Evolutionary conservation across 2,113 vertebrate species (phyloP).

Genomic region (Ploceus nigricollis): DNA sequence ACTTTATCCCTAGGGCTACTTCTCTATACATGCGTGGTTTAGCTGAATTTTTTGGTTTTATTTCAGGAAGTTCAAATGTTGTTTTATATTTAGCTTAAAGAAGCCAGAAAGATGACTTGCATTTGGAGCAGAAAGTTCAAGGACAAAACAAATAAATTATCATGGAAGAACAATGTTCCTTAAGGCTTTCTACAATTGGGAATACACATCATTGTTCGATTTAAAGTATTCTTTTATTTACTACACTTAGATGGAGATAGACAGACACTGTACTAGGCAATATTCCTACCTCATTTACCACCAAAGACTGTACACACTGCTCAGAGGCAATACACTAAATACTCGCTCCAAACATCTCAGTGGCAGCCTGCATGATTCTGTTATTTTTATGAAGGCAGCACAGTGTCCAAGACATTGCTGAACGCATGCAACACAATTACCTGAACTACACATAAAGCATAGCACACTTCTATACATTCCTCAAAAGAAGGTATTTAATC

Average conservation of each 20-base stretch:
- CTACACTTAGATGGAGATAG: not conserved
- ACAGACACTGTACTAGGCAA: not conserved
- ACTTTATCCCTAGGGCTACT: not conserved
- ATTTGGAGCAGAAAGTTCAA: not conserved
- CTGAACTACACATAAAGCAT: not conserved
- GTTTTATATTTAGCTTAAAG: not conserved
- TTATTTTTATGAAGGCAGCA: not conserved
- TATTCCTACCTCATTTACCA: not conserved
- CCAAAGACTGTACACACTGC: not conserved
- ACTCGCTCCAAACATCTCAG: not conserved
- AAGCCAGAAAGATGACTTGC: not conserved
- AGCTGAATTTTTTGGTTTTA: not conserved
- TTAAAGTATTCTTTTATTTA: not conserved
- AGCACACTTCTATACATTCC: not conserved
- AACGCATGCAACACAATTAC: not conserved
- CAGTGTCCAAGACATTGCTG: not conserved
- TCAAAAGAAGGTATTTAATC: not conserved
- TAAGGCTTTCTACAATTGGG: not conserved
- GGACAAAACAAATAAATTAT: not conserved
- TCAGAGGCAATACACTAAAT: not conserved
- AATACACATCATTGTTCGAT: accelerated
- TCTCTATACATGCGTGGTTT: not conserved
- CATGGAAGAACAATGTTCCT: not conserved
- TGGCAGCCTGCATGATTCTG: not conserved
- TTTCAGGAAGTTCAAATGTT: not conserved